phyloP scores from a whole-genome alignment of 2,888 invertebrate genomes.

The Cephus runcator region DNA sequence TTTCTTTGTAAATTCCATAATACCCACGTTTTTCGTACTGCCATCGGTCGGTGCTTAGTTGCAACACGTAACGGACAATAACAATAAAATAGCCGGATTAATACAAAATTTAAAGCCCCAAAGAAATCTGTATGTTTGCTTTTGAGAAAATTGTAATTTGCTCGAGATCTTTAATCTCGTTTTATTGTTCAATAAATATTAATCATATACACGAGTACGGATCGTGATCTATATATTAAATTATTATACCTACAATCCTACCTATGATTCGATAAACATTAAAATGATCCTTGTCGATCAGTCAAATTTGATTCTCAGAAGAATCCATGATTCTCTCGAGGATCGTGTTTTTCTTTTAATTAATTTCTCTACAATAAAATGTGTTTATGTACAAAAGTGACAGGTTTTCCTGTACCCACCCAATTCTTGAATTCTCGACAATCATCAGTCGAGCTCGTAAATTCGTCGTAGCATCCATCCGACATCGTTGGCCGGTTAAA shows the following conservation, averaged over 20 bases:
- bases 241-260: neutral
- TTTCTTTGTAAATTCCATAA: neutral
- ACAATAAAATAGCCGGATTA: neutral
- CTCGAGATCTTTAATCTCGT: neutral
- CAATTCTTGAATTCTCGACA: neutral
- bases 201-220: neutral
- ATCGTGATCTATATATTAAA: neutral
- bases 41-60: neutral
- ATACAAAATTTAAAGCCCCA: neutral
- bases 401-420: constrained; percentile 27
- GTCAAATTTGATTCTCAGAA: neutral
- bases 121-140: neutral
- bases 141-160: neutral
- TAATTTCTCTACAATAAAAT: neutral
- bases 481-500: neutral
- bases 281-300: neutral
- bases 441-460: neutral
- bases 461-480: neutral
- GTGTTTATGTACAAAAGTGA: constrained; percentile 41
- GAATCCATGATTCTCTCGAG: neutral
- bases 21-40: too few species aligned
- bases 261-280: neutral
- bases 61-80: neutral
- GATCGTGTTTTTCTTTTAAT: neutral
- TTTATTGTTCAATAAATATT: constrained; percentile 4